Base-by-base conservation (phyloP, 2,888 invertebrate species). In the Petrolisthes cinctipes region DNA sequence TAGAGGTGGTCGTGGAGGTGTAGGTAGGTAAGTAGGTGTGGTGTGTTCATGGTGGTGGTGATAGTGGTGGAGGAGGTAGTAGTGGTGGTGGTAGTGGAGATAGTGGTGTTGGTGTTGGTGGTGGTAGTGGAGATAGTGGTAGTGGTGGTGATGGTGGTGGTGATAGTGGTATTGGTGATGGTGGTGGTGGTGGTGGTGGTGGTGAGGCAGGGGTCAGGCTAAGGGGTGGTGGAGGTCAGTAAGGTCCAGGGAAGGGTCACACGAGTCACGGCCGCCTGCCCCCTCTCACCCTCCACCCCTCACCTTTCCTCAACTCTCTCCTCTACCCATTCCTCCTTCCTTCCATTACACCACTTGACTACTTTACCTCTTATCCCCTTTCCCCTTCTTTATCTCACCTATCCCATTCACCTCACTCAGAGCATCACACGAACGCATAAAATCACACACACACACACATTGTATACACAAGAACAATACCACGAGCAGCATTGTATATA, bases 211-310 rank as follows among this genome's bases (percentile, higher is more conserved):
- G 68, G 68, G 82, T 66, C 68, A 66, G 53, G 56, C 76, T 76
- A 14, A 71, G 23, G 76, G 66, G 37, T 37, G 37, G 37, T 37
- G 37, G 37, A 37, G 83, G 83, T 83, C 83, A 83, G 83, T 57
- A n/a, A 23, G 76, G 83, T 57, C 76, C 83, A 57, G 14, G 83
- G 83, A 20, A 37, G 73, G 83, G 73, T 53, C 37, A 53, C 20
- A 23, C 6, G 76, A 56, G 83, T 83, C 83, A 83, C 37, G 83
- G 83, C 53, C 83, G 68, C 37, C 53, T 66, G 14, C 20, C 68
- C 61, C 17, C 9, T 17, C 61, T 9, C 1, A 61, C 61, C 37
- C 37, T 37, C 37, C 37, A 0, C 37, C 37, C 37, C 37, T 37
- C 37, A 37, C 37, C 37, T 37, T 37, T 37, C 0, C 37, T 37